Evolutionary conservation across 2,888 invertebrate genomes (phyloP), one percentile per base, ranked within the genome.

Genomic region (Lasiommata megera): DNA sequence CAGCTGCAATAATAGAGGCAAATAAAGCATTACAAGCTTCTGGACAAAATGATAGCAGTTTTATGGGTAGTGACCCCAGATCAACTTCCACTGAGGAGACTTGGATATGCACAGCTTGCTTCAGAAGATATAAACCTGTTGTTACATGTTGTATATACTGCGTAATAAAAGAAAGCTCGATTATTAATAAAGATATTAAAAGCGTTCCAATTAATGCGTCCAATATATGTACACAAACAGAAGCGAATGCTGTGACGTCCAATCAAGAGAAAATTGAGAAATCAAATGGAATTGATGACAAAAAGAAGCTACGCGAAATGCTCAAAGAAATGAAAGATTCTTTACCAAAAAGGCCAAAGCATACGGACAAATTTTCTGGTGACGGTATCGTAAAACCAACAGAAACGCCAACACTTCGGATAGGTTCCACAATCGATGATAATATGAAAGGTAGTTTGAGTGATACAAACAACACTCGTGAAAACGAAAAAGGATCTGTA

Each of bases 251-350:
- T n/a, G 9, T 28, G 1, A 41, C 40, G 9, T 36, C 50, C 29
- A 47, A 9, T 60, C 36, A 31, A 46, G 16, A 16, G 53, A 71
- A n/a, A n/a, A n/a, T n/a, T n/a, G n/a, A n/a, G n/a, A n/a, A n/a
- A n/a, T n/a, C n/a, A n/a, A n/a, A 58, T 50, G 57, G 57, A 37
- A 60, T 52, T 8, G 86, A 92, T 66, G 93, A 93, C 68, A 92
- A 92, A 70, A 92, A 92, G 72, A 92, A 92, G 73, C 80, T 95
- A 28, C 93, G 93, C 74, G 94, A 94, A 79, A 94, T 95, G 92
- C 78, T 95, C 62, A 95, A 94, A 71, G 95, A 95, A 86, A 95
- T 95, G 94, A 95, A 95, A 79, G 93, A 95, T 76, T 95, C 95
- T 9, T 80, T 95, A 60, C 94, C 94, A 0, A 93, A 93, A 71